Evolutionary conservation across 2,797 vertebrate genomes (phyloP).

Genomic region (Hydrocynus forskahlii): DNA sequence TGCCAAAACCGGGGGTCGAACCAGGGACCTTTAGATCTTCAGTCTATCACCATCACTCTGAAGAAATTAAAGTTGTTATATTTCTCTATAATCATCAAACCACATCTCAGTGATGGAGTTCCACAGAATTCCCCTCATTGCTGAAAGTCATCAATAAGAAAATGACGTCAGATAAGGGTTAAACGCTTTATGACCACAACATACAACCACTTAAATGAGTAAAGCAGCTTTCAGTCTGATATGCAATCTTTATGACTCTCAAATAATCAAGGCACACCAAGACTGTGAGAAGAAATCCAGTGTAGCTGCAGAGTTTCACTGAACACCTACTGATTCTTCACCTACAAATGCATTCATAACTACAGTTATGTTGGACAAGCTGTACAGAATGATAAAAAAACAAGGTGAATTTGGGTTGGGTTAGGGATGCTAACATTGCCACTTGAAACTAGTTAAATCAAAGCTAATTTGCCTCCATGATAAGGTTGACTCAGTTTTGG

Average conservation of each 20-base stretch:
- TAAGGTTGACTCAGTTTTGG: not conserved
- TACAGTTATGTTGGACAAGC: not conserved
- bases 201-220: too few relatives aligned
- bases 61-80: too few relatives aligned
- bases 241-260: constrained; percentile 1
- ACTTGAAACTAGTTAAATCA: not conserved
- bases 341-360: not conserved
- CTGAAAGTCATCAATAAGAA: not conserved
- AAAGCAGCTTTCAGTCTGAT: constrained; percentile 12
- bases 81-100: too few relatives aligned
- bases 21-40: too few relatives aligned
- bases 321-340: not conserved
- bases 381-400: not conserved
- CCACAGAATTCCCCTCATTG: too few relatives aligned
- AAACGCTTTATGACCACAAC: too few relatives aligned
- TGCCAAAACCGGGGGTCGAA: too few relatives aligned
- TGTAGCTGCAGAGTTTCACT: not conserved
- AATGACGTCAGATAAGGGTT: constrained; percentile 12
- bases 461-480: not conserved
- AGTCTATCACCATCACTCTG: too few relatives aligned
- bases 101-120: too few relatives aligned
- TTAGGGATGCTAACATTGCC: not conserved
- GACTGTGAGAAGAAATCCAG: not conserved
- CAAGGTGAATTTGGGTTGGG: not conserved
- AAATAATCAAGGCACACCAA: constrained; percentile 7